Evolutionary conservation across 92 coral and sea anemone species (phyloP).

Genomic region (Pocillopora meandrina): DNA sequence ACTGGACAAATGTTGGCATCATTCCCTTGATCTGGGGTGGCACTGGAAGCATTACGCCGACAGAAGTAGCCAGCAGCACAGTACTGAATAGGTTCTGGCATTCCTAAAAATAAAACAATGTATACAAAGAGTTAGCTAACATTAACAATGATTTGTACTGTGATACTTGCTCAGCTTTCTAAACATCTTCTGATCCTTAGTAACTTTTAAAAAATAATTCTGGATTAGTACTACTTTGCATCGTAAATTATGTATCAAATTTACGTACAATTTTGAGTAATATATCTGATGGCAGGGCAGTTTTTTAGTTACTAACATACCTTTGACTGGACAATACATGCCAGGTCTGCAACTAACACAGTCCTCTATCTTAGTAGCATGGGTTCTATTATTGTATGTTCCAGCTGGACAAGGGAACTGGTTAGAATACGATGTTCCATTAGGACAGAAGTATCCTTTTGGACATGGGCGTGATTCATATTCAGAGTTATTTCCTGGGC

Average conservation of each 20-base stretch:
- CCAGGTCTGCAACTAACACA: constrained; percentile 90
- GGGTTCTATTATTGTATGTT: constrained; percentile 74
- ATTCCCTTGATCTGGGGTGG: constrained; percentile 87
- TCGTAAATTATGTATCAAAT: too few species aligned
- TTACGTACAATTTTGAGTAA: too few species aligned
- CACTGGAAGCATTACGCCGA: constrained; percentile 77
- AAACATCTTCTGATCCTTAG: too few species aligned
- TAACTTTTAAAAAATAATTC: too few species aligned
- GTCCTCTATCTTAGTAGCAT: constrained; percentile 69
- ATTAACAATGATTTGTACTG: not conserved
- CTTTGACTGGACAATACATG: constrained; percentile 88
- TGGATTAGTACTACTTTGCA: too few species aligned
- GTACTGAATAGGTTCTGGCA: constrained; percentile 69
- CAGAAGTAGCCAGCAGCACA: constrained; percentile 95
- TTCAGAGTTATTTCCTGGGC: constrained; percentile 92
- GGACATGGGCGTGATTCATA: constrained; percentile 95
- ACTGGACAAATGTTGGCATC: constrained; percentile 95
- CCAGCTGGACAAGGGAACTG: constrained; percentile 88
- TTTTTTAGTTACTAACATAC: constrained; percentile 42
- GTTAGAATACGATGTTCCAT: constrained; percentile 75
- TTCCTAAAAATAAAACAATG: constrained; percentile 53
- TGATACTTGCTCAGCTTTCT: too few species aligned
- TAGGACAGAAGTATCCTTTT: constrained; percentile 89
- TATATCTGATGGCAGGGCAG: too few species aligned
- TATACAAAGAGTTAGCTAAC: not conserved